Percentiles rank a stretch among this genome's conserved stretches.
Evolutionary conservation across 2,113 vertebrate genomes (phyloP).

Genomic region (Forbesichthys agassizii): DNA sequence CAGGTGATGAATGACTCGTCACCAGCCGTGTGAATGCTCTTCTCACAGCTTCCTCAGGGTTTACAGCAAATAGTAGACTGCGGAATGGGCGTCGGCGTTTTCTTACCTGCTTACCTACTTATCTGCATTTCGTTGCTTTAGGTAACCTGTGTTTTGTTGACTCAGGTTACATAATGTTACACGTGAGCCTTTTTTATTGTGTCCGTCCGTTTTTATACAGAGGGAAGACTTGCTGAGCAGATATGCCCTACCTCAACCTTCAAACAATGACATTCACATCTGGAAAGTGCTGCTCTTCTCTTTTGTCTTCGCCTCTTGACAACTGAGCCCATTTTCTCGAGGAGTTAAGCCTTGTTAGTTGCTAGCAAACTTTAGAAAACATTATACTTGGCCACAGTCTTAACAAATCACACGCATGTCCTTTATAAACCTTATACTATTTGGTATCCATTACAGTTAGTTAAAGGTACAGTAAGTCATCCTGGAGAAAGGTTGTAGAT

Average conservation of each 20-base stretch:
- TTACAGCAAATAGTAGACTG: conserved; percentile 36
- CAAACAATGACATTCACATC: neutral
- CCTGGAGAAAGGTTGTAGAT: too few species aligned
- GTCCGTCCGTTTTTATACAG: neutral
- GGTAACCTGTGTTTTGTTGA: neutral
- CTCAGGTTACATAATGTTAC: neutral
- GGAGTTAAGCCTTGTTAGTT: neutral
- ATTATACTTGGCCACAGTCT: neutral
- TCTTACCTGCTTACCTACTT: neutral
- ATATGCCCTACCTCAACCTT: neutral
- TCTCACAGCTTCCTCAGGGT: conserved; percentile 27
- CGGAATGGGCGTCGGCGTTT: conserved; percentile 21
- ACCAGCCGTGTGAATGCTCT: conserved; percentile 17
- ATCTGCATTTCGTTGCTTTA: neutral
- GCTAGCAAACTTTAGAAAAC: neutral
- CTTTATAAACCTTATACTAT: too few species aligned
- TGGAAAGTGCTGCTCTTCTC: neutral
- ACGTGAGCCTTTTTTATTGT: neutral
- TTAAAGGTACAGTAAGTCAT: neutral
- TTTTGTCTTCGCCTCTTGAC: neutral
- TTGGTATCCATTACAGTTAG: too few species aligned
- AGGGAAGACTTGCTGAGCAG: neutral
- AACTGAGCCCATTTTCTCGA: neutral
- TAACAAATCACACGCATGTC: too few species aligned
- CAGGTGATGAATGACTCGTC: conserved; percentile 55